A percentile compares a stretch with the other conserved stretches of the same genome.
phyloP scores from a whole-genome alignment of 2,888 invertebrate genomes.

The Calephelis perditalis region DNA sequence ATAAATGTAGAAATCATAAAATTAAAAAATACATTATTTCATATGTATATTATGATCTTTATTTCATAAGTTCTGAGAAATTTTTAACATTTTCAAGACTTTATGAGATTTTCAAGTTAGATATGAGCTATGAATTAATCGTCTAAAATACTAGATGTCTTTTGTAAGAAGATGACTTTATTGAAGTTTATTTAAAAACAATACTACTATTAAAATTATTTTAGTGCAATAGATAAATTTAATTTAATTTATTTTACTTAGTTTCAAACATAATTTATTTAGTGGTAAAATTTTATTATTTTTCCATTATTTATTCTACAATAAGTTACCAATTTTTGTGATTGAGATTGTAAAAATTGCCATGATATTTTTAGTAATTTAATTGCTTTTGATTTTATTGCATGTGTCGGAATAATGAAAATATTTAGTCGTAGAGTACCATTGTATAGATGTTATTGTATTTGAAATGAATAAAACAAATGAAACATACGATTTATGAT shows the following conservation, averaged over 20 bases:
- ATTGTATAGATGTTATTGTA: conserved; percentile 79
- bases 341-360: conserved; percentile 37
- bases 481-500: conserved; percentile 18
- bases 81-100: background rate
- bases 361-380: conserved; percentile 30
- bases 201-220: background rate
- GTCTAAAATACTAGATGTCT: no score
- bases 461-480: conserved; percentile 72
- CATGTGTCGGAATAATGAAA: conserved; percentile 69
- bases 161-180: no score
- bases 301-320: conserved; percentile 27
- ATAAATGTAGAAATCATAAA: conserved; percentile 36
- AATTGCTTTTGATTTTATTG: conserved; percentile 47
- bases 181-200: no score
- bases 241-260: conserved; percentile 12
- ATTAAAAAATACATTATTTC: conserved; percentile 15
- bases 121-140: no score
- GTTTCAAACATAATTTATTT: conserved; percentile 16
- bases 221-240: conserved; percentile 1
- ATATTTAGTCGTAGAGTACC: conserved; percentile 70
- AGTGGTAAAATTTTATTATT: conserved; percentile 26
- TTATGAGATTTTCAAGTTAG: background rate
- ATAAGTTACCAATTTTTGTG: conserved; percentile 44
- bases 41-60: conserved; percentile 8
- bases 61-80: background rate